Base-by-base conservation (phyloP, 2,113 vertebrate species). In the Bambusicola thoracicus region DNA sequence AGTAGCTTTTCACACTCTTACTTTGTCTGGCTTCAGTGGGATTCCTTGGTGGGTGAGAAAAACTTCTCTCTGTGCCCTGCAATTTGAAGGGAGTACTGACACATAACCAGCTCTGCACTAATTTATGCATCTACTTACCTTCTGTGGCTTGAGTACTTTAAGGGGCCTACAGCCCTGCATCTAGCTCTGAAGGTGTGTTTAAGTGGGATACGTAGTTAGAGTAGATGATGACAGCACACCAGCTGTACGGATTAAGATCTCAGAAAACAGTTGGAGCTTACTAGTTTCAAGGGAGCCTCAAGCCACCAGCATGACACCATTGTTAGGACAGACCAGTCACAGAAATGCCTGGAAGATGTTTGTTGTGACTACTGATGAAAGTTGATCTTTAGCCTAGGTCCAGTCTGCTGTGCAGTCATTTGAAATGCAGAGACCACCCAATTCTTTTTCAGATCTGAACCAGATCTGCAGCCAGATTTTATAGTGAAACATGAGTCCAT, bases 1-100 rank as follows among this genome's bases (percentile, higher is more conserved):
- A 79, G 78, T 94, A 94, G 62, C 91, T 92, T 95, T 95, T 94
- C 86, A 82, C 67, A 38, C 44, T 79, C 74, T 82, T 62, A 84
- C 69, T 92, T 89, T 93, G n/a, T 92, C 69, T 89, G 73, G 40
- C n/a, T 89, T 84, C 44, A 81, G 86, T 66, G 77, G 86, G 86
- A 93, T 87, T 85, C 40, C 58, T 81, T 1, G 0, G 66, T 68
- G 78, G 0, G 66, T 68, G 78, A 62, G 74, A 81, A 43, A 79
- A 40, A 81, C 55, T 17, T 53, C 69, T 55, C 34, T 86, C 56
- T 2, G 2, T 41, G 81, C 48, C 63, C 49, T 1, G 1, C 36
- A 41, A 62, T 62, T 72, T 66, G 20, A 51, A 51, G 48, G 56
- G 77, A 62, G 27, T 19, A 30, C 34, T 25, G 18, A 74, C 85